Percentiles rank a stretch among this genome's conserved stretches.
These are phyloP conservation scores for Prolemur simus DNA, from an alignment of 2,113 vertebrate species.

Conservation along the genomic window DNA sequence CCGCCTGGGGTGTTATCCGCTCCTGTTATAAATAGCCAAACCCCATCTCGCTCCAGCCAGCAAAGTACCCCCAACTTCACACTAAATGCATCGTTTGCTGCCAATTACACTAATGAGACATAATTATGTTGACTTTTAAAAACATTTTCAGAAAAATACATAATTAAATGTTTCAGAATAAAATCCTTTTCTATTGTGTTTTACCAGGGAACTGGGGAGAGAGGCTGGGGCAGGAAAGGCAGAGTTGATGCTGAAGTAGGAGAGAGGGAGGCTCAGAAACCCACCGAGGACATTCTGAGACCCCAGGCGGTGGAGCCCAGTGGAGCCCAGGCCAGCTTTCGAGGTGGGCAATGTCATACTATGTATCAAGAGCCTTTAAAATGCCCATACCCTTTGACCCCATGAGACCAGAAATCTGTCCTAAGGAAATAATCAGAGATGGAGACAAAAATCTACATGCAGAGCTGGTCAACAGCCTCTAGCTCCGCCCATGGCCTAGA, in stretches of 20 bases:
- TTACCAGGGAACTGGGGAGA: not conserved
- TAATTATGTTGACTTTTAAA: slow-evolving; percentile 84
- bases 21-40: slow-evolving; percentile 61
- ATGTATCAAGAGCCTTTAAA: not conserved
- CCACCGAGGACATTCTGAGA: not conserved
- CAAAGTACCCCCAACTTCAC: slow-evolving; percentile 75
- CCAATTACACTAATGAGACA: slow-evolving; percentile 84
- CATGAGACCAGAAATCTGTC: not conserved
- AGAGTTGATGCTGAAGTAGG: not conserved
- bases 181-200: slow-evolving; percentile 8
- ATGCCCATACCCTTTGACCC: not conserved
- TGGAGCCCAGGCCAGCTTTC: not conserved
- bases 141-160: slow-evolving; percentile 83
- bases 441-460: not conserved
- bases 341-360: not conserved
- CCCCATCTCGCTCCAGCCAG: slow-evolving; percentile 68
- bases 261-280: not conserved
- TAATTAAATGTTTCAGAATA: slow-evolving; percentile 80
- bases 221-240: not conserved
- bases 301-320: too few relatives aligned
- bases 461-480: not conserved
- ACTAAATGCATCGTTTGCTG: slow-evolving; percentile 82
- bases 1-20: not conserved
- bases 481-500: not conserved
- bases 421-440: not conserved